Evolutionary conservation across 2,888 invertebrate species (phyloP), one percentile per base, ranked within the genome.

Genomic region (Subacronicta megacephala): DNA sequence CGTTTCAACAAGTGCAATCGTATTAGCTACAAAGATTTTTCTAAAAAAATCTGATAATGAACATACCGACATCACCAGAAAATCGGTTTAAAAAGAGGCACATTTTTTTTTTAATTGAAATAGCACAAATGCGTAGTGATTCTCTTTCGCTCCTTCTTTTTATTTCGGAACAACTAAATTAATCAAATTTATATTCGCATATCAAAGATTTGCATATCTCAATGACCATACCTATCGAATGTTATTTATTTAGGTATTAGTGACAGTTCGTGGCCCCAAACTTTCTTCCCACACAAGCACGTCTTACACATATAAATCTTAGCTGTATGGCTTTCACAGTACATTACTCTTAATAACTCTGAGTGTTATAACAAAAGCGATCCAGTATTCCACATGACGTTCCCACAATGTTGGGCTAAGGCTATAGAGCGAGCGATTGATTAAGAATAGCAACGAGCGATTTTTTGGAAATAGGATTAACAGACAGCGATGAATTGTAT

Each of bases 281-380:
- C 62, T 64, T 53, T 65, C 67, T 57, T 73, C 67, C 52, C 67
- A 70, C 69, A 41, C 60, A 15, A 41, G 42, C 40, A 65, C 70
- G 71, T 68, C 70, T 67, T 65, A 57, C 51, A 68, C 66, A 76
- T 80, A 72, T 70, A 70, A 67, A 73, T 77, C 67, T 66, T 44
- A 47, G 50, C 56, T 46, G 50, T 37, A 50, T n/a, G 41, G 69
- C 84, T 83, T 84, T 86, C 85, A 80, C 82, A 80, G 77, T 75
- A 62, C 80, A 79, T 81, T 78, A 82, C 75, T 82, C 81, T 81
- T 81, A 68, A 82, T 83, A 82, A 77, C 76, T 77, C 57, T 62
- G 63, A 77, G 72, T 75, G 72, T 72, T 65, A 59, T 65, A 65
- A 72, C 77, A 72, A 69, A 70, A 67, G 65, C 59, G 52, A 51